These are phyloP conservation scores for Lanistes nyassanus DNA, from an alignment of 1,140 invertebrate genomes.

Conservation along the genomic window DNA sequence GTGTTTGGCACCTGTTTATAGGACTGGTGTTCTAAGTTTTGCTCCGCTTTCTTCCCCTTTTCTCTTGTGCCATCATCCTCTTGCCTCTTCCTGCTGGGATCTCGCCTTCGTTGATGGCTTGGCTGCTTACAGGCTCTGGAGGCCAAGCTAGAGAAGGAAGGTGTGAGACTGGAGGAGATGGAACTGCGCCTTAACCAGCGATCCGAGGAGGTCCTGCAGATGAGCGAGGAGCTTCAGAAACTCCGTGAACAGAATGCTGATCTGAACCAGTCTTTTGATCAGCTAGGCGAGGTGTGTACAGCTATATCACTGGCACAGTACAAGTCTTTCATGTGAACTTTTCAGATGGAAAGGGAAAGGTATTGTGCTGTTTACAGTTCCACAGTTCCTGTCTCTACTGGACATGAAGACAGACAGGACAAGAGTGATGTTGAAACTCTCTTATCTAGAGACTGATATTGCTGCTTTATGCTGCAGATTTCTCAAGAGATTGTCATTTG, in stretches of 20 bases:
- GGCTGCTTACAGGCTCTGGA: conserved; percentile 9
- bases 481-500: no score
- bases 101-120: no score
- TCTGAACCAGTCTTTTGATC: conserved; percentile 53
- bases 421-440: no score
- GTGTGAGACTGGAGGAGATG: conserved; percentile 34
- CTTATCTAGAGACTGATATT: no score
- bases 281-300: conserved; percentile 46
- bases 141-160: conserved; percentile 26
- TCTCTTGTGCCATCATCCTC: conserved; percentile 17
- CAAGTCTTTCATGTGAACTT: no score
- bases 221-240: conserved; percentile 34
- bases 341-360: no score
- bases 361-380: no score
- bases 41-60: conserved; percentile 9
- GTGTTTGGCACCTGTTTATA: no score
- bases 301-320: neutral
- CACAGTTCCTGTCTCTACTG: no score
- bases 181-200: conserved; percentile 35
- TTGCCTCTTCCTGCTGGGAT: conserved; percentile 12
- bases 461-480: no score
- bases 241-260: conserved; percentile 41
- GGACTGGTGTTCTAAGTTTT: neutral
- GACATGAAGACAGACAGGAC: no score
- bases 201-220: conserved; percentile 30